A percentile compares a stretch with the other conserved stretches of the same genome.
phyloP scores from a whole-genome alignment of 2,113 vertebrate genomes.

The Sinocyclocheilus anshuiensis region DNA sequence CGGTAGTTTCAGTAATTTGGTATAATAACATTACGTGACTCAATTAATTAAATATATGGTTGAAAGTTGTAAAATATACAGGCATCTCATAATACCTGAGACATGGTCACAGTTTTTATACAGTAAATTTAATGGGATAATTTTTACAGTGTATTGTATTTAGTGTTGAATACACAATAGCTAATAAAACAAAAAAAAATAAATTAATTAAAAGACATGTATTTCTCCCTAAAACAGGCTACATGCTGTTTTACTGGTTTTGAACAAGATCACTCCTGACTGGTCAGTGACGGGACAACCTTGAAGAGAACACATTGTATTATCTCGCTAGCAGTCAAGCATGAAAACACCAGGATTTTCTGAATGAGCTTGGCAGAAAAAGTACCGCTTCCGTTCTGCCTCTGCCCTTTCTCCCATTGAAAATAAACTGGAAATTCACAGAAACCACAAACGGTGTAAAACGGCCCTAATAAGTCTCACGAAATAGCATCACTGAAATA shows the following conservation, averaged over 20 bases:
- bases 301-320: neutral
- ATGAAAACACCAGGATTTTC: constrained; percentile 1
- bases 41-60: too few species aligned
- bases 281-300: neutral
- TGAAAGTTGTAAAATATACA: too few species aligned
- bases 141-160: too few species aligned
- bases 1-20: too few species aligned
- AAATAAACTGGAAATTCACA: neutral
- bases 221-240: neutral
- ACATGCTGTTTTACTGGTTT: neutral
- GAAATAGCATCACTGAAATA: neutral
- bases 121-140: too few species aligned
- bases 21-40: too few species aligned
- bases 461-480: neutral
- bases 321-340: neutral
- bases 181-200: too few species aligned
- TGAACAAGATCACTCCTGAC: neutral
- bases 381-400: neutral
- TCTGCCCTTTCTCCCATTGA: neutral
- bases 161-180: too few species aligned
- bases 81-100: too few species aligned
- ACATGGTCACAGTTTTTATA: too few species aligned
- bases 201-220: too few species aligned
- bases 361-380: neutral
- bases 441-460: neutral